phyloP scores from a whole-genome alignment of 1,140 invertebrate genomes.

The Arion vulgaris region DNA sequence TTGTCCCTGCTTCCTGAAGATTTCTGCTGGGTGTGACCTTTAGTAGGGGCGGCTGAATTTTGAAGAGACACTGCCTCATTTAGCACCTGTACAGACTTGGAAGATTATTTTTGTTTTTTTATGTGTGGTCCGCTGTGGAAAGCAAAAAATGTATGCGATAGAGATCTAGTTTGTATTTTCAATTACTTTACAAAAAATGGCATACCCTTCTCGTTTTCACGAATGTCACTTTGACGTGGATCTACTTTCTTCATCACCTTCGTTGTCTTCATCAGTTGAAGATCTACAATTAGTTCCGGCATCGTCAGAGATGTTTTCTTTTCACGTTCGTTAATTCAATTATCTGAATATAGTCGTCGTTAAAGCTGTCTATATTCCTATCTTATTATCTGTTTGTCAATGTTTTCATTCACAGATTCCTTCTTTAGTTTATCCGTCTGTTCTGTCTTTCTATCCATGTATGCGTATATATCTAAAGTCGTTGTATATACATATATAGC shows the following conservation, averaged over 20 bases:
- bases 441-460: not conserved
- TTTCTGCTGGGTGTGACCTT: not conserved
- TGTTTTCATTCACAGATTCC: too few species aligned
- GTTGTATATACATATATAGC: too few species aligned
- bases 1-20: not conserved
- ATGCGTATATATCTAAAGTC: too few species aligned
- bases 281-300: not conserved
- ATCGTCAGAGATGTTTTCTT: not conserved
- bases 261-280: not conserved
- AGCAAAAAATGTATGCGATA: not conserved
- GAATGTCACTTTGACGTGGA: not conserved
- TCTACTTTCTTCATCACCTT: not conserved
- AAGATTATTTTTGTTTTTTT: not conserved
- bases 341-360: too few species aligned
- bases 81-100: not conserved
- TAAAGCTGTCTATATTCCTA: too few species aligned
- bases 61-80: not conserved
- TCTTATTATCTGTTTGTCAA: too few species aligned
- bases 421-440: too few species aligned
- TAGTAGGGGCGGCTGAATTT: not conserved
- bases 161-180: not conserved
- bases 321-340: too few species aligned
- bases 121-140: slow-evolving; percentile 3
- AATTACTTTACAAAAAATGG: not conserved
- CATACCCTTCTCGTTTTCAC: not conserved